Base-by-base conservation (phyloP, 2,797 vertebrate genomes). In the Pelochelys cantorii region DNA sequence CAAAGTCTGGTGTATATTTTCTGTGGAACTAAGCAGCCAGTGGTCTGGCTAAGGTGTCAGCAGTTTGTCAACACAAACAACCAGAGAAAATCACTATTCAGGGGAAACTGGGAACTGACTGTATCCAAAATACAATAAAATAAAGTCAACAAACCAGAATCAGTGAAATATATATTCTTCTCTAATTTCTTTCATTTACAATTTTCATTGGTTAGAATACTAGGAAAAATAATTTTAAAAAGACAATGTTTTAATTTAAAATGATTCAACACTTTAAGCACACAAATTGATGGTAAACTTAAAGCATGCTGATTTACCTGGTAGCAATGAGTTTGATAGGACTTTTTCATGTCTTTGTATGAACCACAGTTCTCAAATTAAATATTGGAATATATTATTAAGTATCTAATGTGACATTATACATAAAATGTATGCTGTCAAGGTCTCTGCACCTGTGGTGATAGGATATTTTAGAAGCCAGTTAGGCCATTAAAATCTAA, bases 351-450 rank as follows among this genome's bases (percentile, higher is more conserved):
- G 81, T 93, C 68, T 96, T 90, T 86, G 68, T 62, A 90, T 62
- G 91, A 93, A 89, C 79, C 27, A 79, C 81, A 93, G 79, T 88
- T 90, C 68, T 83, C 82, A 96, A 96, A 95, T 95, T 65, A 93
- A 96, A 93, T 96, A 93, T 89, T 93, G 90, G 91, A 88, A 96
- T 94, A 68, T 68, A 93, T 90, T 95, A 90, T 97, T 94, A 81
- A 87, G 34, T 94, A 90, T 92, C 93, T 96, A 95, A 91, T 86
- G 94, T 93, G 89, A 96, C 1, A 17, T 91, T 93, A 94, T 92
- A 62, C 77, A 84, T 87, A 79, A 94, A 95, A 93, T 94, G 85
- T 94, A 75, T 86, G 79, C 82, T 95, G 90, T 81, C 87, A 84
- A 56, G 92, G 85, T 89, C 75, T 59, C 34, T 94, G 80, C 42